Evolutionary conservation across 2,113 vertebrate genomes (phyloP).

Genomic region (Nothobranchius kuhntae): DNA sequence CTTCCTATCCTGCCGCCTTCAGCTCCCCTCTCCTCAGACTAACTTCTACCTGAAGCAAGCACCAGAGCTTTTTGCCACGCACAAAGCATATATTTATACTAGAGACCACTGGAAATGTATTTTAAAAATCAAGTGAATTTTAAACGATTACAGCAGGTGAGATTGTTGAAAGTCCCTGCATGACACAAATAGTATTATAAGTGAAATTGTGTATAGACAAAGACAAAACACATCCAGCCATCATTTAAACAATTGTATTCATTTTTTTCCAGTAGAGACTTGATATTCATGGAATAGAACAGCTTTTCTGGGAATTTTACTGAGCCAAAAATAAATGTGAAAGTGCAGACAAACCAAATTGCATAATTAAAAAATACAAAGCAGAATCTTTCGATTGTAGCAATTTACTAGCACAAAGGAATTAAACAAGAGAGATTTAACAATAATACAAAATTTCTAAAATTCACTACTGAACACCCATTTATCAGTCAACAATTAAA

Average conservation of each 20-base stretch:
- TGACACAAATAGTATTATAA: background rate
- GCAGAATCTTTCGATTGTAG: slow-evolving; percentile 75
- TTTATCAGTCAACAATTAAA: slow-evolving; percentile 53
- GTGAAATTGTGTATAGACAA: background rate
- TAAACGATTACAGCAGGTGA: background rate
- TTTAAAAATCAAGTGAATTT: background rate
- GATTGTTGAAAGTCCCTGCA: background rate
- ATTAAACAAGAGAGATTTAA: slow-evolving; percentile 67
- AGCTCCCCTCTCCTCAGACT: no score
- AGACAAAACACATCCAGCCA: slow-evolving; percentile 76
- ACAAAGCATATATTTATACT: no score
- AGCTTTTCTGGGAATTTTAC: slow-evolving; percentile 86
- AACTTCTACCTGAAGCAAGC: no score
- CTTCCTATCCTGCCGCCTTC: no score
- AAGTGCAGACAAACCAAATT: slow-evolving; percentile 87
- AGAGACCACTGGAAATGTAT: no score
- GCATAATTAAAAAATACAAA: slow-evolving; percentile 81
- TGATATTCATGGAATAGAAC: slow-evolving; percentile 94
- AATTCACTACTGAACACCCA: slow-evolving; percentile 55
- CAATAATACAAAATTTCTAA: slow-evolving; percentile 50
- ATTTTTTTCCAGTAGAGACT: slow-evolving; percentile 92
- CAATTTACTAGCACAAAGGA: slow-evolving; percentile 70
- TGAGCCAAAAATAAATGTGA: slow-evolving; percentile 73
- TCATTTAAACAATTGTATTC: slow-evolving; percentile 93
- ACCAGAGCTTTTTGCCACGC: no score